Conservation (phyloP, 2,797 vertebrate genomes). For the Amphiprion clarkii region DNA sequence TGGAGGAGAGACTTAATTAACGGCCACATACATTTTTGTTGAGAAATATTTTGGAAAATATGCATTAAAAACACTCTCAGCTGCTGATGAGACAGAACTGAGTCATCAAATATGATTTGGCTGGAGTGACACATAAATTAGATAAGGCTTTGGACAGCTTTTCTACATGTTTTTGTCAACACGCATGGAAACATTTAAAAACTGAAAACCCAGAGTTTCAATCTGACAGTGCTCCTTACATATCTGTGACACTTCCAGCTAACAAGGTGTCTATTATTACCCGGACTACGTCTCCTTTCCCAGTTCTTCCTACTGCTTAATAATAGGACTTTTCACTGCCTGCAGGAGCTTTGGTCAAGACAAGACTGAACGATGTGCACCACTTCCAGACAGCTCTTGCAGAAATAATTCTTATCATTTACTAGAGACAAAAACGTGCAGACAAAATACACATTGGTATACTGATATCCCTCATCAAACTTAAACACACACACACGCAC, state of each 20-base stretch:
- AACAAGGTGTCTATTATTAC: conserved; percentile 64
- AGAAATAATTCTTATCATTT: conserved; percentile 34
- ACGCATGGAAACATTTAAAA: conserved; percentile 52
- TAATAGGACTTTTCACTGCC: conserved; percentile 36
- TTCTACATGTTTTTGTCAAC: conserved; percentile 55
- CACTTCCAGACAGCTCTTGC: conserved; percentile 25
- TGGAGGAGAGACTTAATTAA: conserved; percentile 21
- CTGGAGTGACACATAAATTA: conserved; percentile 59
- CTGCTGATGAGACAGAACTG: conserved; percentile 67
- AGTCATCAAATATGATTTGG: conserved; percentile 68
- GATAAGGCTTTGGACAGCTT: conserved; percentile 52
- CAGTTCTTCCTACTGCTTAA: conserved; percentile 38
- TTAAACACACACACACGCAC: conserved; percentile 36
- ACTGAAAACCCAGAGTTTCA: conserved; percentile 34
- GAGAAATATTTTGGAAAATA: conserved; percentile 43
- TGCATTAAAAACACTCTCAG: conserved; percentile 65
- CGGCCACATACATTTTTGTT: conserved; percentile 22
- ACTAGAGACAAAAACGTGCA: conserved; percentile 13
- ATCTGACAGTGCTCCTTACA: conserved; percentile 42
- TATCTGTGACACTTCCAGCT: conserved; percentile 55
- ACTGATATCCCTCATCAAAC: conserved; percentile 41
- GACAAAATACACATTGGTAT: conserved; percentile 34
- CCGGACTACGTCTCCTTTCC: conserved; percentile 36
- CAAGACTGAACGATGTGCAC: conserved; percentile 21
- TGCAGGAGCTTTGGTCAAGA: conserved; percentile 42